Percentiles rank a stretch among this genome's conserved stretches.
These are phyloP conservation scores for Grallaria varia DNA, from an alignment of 2,113 vertebrate genomes.

Conservation along the genomic window DNA sequence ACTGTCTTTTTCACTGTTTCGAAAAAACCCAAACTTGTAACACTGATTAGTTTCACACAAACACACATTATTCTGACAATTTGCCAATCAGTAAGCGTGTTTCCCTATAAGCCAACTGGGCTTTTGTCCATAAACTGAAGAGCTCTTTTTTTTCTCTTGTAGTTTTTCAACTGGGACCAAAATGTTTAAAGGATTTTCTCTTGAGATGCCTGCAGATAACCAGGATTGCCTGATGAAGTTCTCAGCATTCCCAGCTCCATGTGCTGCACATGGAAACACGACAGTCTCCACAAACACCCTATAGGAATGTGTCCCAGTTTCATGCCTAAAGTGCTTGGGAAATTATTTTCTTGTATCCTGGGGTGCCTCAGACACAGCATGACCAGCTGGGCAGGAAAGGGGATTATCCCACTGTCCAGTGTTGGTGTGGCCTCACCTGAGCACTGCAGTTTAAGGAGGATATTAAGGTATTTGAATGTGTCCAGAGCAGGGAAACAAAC, in stretches of 20 bases:
- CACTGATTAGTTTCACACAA: not conserved
- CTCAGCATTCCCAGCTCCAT: not conserved
- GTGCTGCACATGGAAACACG: not conserved
- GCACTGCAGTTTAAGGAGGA: not conserved
- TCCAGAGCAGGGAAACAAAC: not conserved
- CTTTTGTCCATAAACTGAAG: not conserved
- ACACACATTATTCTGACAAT: not conserved
- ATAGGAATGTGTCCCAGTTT: fast-evolving
- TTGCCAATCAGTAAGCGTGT: not conserved
- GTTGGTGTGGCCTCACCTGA: too few species aligned
- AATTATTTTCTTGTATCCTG: not conserved
- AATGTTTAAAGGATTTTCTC: not conserved
- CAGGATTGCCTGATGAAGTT: not conserved
- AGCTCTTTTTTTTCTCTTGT: not conserved
- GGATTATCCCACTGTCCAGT: too few species aligned
- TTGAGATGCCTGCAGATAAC: not conserved
- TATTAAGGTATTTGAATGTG: not conserved
- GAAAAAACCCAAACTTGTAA: not conserved
- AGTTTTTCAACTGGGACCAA: not conserved
- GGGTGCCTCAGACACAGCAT: not conserved
- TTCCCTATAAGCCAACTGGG: not conserved
- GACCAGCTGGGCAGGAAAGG: not conserved
- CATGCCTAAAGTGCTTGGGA: not conserved
- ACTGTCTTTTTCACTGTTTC: not conserved
- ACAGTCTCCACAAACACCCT: not conserved